These are phyloP conservation scores for Amiota communis DNA, from an alignment of 2,888 invertebrate species.

Conservation along the genomic window DNA sequence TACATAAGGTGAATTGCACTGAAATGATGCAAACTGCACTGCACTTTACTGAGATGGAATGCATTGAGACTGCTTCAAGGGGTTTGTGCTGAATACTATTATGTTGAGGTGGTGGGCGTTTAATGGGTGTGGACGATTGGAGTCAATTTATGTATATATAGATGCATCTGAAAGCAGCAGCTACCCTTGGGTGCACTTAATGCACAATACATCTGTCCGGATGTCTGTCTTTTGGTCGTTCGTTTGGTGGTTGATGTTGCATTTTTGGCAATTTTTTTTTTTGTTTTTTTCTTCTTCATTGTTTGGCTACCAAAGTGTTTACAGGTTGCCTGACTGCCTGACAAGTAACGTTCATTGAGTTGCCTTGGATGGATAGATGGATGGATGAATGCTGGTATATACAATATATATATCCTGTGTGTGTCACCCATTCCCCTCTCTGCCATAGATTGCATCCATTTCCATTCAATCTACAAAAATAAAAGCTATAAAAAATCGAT, in stretches of 20 bases:
- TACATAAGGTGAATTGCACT: background rate
- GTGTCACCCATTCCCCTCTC: slow-evolving; percentile 8
- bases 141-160: background rate
- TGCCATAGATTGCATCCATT: background rate
- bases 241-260: slow-evolving; percentile 4
- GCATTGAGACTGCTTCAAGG: background rate
- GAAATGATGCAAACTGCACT: no score
- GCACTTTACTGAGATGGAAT: background rate
- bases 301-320: background rate
- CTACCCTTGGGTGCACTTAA: slow-evolving; percentile 29
- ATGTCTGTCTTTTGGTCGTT: background rate
- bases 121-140: background rate
- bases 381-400: no score
- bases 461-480: slow-evolving; percentile 13
- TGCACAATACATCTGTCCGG: background rate
- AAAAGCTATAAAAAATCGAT: slow-evolving; percentile 53
- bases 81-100: background rate
- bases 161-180: slow-evolving; percentile 3
- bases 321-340: background rate
- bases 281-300: background rate
- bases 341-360: background rate
- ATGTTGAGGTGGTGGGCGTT: background rate
- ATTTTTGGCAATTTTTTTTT: slow-evolving; percentile 20
- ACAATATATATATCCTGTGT: background rate
- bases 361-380: no score